Base-by-base conservation (phyloP, 92 coral and sea anemone species). In the Galaxea fascicularis region DNA sequence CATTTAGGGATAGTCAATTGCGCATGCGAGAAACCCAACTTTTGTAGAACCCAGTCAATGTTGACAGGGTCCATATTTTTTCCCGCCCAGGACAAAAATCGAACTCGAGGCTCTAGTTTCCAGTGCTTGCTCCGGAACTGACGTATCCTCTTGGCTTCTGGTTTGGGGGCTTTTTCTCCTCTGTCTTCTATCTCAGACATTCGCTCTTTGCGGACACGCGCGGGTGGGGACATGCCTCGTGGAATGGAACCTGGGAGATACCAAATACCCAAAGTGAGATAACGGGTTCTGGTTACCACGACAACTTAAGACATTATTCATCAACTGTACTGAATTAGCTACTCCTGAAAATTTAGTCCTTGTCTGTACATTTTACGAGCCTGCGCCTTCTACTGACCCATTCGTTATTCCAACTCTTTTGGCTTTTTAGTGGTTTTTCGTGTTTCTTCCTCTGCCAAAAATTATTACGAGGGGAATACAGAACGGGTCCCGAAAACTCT, bases 31-130 rank as follows among this genome's bases (percentile, higher is more conserved):
- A 96, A 96, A 21, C 99, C 99, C 25, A 96, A 92, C 77, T 96
- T 96, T 85, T 96, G 98, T 59, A 96, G 81, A 11, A 96, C 99
- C 99, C 99, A 96, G 76, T 96, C 99, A 64, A 96, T 96, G 88
- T 96, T 96, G 45, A 96, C 99, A 0, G 98, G 98, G 52, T 96
- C 99, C 90, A 96, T 92, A 85, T 92, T 95, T 71, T 93, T 91
- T 71, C 99, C 99, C 8, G 99, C 99, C 99, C 99, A 96, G 4
- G 99, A 96, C 83, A 96, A 87, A 80, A 96, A 94, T 20, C 99
- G 92, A 35, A 96, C 98, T 26, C 95, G 95, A 16, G 99, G 99
- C 73, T 96, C 99, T 31, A 96, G 94, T 83, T 93, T 96, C 99
- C 99, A 96, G 57, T 89, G 81, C 78, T 96, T 95, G 91, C 98